Evolutionary conservation across 2,888 invertebrate species (phyloP), one percentile per base, ranked within the genome.

Genomic region (Hermaeophaga mercurialis): DNA sequence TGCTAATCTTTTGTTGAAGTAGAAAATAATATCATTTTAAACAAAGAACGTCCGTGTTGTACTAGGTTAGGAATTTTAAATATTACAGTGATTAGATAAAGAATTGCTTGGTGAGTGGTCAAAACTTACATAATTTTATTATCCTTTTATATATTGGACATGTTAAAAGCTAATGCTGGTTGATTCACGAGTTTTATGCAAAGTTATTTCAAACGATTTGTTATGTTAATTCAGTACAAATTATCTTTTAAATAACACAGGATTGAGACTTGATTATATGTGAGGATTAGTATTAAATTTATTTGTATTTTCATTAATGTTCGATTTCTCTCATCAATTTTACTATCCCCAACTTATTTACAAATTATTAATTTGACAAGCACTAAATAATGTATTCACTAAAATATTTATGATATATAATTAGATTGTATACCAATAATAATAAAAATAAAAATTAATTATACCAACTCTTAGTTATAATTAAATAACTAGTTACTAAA

Each of bases 11-110:
- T 22, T 41, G 22, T 41, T 41, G 41, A 41, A 41, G 22, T 41
- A 41, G 11, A 41, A 41, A 11, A 11, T 18, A 19, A 26, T 43
- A 43, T 43, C 43, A 24, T 43, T 43, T 43, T 24, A 43, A 43
- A 43, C 43, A 43, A 24, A 43, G 43, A 39, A 17, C 26, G 43
- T 43, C 43, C 24, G 15, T 26, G 24, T 43, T 43, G 43, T 26
- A 14, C 43, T 43, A 43, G 43, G 43, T 43, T 43, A 43, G 43
- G 43, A 24, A 43, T 43, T 43, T 43, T 43, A 43, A 43, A 43
- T 43, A 43, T 24, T 24, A 18, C 22, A 17, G 43, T 43, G 43
- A 43, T 43, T 43, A 43, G 43, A 43, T 43, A 43, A 14, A 6
- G 43, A 24, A 43, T 15, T 43, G 43, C 24, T 43, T 26, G 11